Evolutionary conservation across 1,140 invertebrate genomes (phyloP).

Genomic region (Gryon sp.): DNA sequence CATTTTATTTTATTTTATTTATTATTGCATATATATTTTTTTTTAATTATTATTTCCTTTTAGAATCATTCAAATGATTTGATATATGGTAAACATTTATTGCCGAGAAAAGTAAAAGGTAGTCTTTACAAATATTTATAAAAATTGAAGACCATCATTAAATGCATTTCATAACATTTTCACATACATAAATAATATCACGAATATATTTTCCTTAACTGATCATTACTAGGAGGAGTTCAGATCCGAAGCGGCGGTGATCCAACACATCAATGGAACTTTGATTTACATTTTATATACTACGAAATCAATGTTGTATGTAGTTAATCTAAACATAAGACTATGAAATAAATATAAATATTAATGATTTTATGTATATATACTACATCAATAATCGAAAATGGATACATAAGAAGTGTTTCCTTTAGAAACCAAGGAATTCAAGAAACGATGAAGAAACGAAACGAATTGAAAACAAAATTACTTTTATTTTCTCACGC

Average conservation of each 20-base stretch:
- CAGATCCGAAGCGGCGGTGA: conserved; percentile 82
- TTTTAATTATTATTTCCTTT: too few species aligned
- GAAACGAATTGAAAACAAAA: conserved; percentile 1
- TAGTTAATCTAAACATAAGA: conserved; percentile 76
- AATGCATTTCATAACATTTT: too few species aligned
- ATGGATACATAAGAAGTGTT: conserved; percentile 72
- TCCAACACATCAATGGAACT: conserved; percentile 71
- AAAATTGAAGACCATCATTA: too few species aligned
- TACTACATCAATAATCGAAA: conserved; percentile 74
- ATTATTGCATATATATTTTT: too few species aligned
- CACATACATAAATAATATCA: background rate
- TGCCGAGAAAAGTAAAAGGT: too few species aligned
- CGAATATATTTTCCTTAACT: conserved; percentile 75
- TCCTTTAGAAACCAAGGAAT: conserved; percentile 74
- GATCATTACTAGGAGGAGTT: conserved; percentile 79
- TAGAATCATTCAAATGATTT: too few species aligned
- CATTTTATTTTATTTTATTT: too few species aligned
- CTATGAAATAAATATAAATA: conserved; percentile 75
- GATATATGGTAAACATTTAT: too few species aligned
- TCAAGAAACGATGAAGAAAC: conserved; percentile 1
- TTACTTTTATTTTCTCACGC: conserved; percentile 40
- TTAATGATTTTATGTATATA: conserved; percentile 77
- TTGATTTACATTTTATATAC: conserved; percentile 79
- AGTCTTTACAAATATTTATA: too few species aligned
- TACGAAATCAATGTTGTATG: conserved; percentile 78